Evolutionary conservation across 2,113 vertebrate genomes (phyloP).

Genomic region (Sisor rabdophorus): DNA sequence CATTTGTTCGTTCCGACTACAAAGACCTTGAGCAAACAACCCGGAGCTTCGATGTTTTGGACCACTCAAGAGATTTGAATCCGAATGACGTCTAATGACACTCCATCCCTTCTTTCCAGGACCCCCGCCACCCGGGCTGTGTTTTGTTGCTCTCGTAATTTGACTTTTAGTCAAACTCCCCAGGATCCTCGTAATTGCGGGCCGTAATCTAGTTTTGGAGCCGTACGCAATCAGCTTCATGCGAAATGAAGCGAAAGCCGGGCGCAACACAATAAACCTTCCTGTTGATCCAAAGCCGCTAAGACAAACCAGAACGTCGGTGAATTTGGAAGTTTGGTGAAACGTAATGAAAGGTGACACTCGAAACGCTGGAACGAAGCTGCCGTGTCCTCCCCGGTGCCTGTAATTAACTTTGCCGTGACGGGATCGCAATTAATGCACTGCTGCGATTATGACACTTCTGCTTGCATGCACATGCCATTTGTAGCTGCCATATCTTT

Average conservation of each 20-base stretch:
- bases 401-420: constrained; percentile 62
- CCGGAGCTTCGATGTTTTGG: constrained; percentile 45
- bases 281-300: constrained; percentile 68
- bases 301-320: constrained; percentile 62
- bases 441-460: constrained; percentile 58
- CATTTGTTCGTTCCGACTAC: constrained; percentile 52
- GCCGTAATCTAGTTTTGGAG: constrained; percentile 67
- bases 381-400: constrained; percentile 39
- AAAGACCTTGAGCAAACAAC: constrained; percentile 69
- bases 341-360: constrained; percentile 68
- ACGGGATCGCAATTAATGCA: constrained; percentile 56
- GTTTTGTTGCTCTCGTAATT: constrained; percentile 71
- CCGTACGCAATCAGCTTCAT: constrained; percentile 50
- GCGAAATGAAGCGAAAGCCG: constrained; percentile 51
- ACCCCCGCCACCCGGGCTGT: constrained; percentile 75
- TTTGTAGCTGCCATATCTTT: constrained; percentile 38
- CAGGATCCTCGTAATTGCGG: constrained; percentile 68
- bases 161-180: constrained; percentile 66
- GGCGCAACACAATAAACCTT: constrained; percentile 50
- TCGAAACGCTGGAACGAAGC: constrained; percentile 46
- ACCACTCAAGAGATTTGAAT: constrained; percentile 76
- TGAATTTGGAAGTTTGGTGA: constrained; percentile 66
- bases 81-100: constrained; percentile 78
- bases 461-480: constrained; percentile 25
- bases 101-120: constrained; percentile 71